Evolutionary conservation across 2,888 invertebrate species (phyloP).

Genomic region (Cheiracanthium punctorium): DNA sequence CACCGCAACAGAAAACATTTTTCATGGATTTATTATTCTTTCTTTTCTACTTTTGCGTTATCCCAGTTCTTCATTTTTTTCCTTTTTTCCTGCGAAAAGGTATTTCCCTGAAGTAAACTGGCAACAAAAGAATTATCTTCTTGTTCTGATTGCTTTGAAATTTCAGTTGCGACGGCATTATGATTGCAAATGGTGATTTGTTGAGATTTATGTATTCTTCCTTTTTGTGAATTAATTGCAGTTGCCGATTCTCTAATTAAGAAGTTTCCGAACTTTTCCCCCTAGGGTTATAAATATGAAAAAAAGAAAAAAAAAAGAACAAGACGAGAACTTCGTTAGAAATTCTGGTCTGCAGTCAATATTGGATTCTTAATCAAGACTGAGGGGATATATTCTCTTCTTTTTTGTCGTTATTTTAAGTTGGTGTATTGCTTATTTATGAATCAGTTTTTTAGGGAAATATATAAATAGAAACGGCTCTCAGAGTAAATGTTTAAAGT

Average conservation of each 20-base stretch:
- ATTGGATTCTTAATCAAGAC: background rate
- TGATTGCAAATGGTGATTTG: background rate
- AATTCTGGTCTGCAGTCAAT: background rate
- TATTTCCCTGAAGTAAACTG: background rate
- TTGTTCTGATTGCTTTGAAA: background rate
- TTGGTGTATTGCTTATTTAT: no score
- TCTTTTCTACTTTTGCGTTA: no score
- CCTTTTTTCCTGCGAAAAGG: no score
- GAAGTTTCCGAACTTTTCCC: background rate
- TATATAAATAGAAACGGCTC: no score
- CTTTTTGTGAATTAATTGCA: background rate
- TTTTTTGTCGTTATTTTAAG: no score
- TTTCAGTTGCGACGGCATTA: background rate
- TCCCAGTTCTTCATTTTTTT: no score
- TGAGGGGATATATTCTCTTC: no score
- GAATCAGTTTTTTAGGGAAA: no score
- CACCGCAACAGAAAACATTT: no score
- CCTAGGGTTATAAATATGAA: background rate
- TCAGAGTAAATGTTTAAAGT: no score
- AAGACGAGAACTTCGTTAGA: background rate
- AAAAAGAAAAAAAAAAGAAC: background rate
- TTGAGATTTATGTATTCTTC: background rate
- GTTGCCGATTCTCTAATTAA: background rate
- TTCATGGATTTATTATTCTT: no score
- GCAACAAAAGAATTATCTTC: background rate